Evolutionary conservation across 2,113 vertebrate genomes (phyloP), one percentile per base, ranked within the genome.

Genomic region (Pantherophis guttatus): DNA sequence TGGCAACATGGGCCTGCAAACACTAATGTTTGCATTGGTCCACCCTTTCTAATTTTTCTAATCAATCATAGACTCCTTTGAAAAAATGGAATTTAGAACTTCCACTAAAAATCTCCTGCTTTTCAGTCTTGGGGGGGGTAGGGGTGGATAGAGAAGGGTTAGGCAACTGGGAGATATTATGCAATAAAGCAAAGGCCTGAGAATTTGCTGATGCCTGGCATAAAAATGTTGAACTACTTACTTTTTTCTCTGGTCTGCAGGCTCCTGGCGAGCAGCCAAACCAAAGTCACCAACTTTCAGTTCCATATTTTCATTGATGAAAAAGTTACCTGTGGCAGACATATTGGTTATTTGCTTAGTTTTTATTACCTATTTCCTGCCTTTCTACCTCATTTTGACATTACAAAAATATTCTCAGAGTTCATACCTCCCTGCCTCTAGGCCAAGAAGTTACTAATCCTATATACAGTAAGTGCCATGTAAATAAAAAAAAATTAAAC

Each of bases 271-370:
- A 53, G 99, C 98, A 91, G 99, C 99, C 23, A 99, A 97, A 2
- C 99, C 99, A 50, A 99, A 99, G 96, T 99, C 99, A 88, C 99
- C 99, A 93, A 99, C 97, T 95, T 99, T 98, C 95, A 99, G 97
- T 92, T 99, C 99, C 99, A 99, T 99, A 97, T 99, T 98, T 96
- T 99, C 99, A n/a, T 98, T 99, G 96, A 99, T 98, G 97, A 99
- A 99, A 95, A 99, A 99, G 96, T 99, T 99, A 95, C 99, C 99
- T 99, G 93, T 59, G 94, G 55, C 58, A 90, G 91, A 58, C 65
- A 89, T 0, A 0, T 97, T 93, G 59, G 24, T 97, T 53, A 44
- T 13, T 53, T 54, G 33, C 8, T 81, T 19, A 81, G 33, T 44
- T 81, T 44, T 44, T 44, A 81, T 81, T 44, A 81, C 17, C 19